These are phyloP conservation scores for Phrynosoma blainvillii DNA, from an alignment of 2,113 vertebrate species.

Conservation along the genomic window DNA sequence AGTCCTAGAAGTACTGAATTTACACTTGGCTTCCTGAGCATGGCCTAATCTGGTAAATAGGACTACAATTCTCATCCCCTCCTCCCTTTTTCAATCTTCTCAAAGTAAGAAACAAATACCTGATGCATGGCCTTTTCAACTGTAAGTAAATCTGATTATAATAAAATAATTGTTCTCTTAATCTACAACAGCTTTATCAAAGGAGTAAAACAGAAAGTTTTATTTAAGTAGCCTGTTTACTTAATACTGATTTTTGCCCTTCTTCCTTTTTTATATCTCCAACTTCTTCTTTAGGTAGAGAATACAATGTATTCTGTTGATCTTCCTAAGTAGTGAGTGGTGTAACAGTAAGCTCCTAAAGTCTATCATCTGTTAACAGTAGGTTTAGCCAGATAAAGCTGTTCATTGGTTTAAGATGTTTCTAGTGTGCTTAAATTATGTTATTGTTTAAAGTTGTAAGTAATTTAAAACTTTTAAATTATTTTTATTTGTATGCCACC, in stretches of 20 bases:
- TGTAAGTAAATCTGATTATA: background rate
- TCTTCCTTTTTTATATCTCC: background rate
- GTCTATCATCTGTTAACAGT: no score
- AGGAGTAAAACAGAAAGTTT: slow-evolving; percentile 8
- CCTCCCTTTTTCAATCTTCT: background rate
- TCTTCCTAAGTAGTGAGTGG: background rate
- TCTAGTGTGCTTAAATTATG: no score
- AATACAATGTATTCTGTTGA: background rate
- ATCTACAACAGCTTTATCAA: slow-evolving; percentile 6
- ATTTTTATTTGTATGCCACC: no score
- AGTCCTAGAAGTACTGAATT: background rate
- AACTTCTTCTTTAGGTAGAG: background rate
- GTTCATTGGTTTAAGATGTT: no score
- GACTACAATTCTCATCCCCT: background rate
- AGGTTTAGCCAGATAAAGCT: no score
- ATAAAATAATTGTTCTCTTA: background rate
- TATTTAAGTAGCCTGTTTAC: slow-evolving; percentile 19
- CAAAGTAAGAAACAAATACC: background rate
- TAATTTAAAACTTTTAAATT: no score
- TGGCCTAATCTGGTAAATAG: background rate
- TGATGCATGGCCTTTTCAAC: background rate
- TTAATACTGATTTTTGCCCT: background rate
- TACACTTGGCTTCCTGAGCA: background rate
- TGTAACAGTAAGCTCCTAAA: no score
- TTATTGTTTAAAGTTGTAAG: no score